Conservation (phyloP, 2,113 vertebrate species). For the Thinocorus orbignyianus region DNA sequence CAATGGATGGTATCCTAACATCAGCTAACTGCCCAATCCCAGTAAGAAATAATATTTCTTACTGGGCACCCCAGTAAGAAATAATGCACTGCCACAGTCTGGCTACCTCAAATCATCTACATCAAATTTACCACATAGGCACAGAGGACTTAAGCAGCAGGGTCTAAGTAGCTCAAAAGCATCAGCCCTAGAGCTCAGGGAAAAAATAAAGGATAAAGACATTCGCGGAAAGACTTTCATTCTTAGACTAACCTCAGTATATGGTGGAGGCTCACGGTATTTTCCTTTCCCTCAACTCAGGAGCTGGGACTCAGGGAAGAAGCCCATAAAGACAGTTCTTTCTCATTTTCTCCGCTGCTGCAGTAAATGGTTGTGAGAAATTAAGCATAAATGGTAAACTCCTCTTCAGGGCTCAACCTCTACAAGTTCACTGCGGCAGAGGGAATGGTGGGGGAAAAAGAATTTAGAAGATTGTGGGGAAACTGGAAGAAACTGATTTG, state of each 20-base stretch:
- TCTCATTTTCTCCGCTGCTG: not conserved
- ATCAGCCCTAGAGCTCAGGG: not conserved
- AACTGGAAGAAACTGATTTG: not conserved
- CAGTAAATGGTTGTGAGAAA: conserved; percentile 6
- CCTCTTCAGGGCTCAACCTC: not conserved
- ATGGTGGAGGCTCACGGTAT: not conserved
- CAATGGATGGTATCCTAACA: not conserved
- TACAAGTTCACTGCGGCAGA: not conserved
- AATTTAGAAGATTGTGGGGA: not conserved
- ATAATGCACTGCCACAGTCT: not conserved
- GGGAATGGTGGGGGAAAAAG: not conserved
- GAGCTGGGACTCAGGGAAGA: not conserved
- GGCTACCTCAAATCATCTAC: not conserved
- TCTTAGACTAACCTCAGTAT: not conserved
- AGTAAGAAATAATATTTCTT: no score
- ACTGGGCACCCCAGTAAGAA: not conserved
- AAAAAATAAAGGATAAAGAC: not conserved
- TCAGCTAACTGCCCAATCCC: not conserved
- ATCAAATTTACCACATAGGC: not conserved
- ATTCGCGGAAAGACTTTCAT: not conserved
- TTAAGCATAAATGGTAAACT: not conserved
- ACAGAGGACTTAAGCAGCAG: not conserved
- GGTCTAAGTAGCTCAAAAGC: not conserved
- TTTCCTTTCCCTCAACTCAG: not conserved
- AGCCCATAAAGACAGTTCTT: not conserved